phyloP scores from a whole-genome alignment of 2,113 vertebrate genomes.

The Eretmochelys imbricata region DNA sequence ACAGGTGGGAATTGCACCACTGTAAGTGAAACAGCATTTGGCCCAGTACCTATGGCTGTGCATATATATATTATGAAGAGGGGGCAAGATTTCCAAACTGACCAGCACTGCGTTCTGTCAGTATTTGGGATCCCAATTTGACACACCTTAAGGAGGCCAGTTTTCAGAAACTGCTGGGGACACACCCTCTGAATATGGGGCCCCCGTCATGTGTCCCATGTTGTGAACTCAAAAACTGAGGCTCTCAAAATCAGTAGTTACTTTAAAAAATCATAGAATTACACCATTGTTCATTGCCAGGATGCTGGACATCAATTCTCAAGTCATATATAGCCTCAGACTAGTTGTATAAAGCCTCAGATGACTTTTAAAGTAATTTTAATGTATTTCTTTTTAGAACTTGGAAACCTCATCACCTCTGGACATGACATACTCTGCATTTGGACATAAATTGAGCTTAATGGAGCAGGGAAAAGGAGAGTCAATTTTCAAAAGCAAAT shows the following conservation, averaged over 20 bases:
- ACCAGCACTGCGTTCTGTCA: constrained; percentile 47
- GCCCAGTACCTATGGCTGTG: constrained; percentile 37
- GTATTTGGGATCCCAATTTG: constrained; percentile 18
- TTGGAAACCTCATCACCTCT: constrained; percentile 63
- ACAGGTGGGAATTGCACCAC: neutral
- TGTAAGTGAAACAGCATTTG: constrained; percentile 58
- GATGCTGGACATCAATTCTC: constrained; percentile 45
- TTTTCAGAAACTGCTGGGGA: constrained; percentile 37
- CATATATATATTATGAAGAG: neutral
- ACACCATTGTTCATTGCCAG: constrained; percentile 43
- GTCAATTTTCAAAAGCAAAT: constrained; percentile 64
- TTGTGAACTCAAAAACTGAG: constrained; percentile 46
- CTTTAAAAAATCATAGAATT: constrained; percentile 30
- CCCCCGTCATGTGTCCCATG: constrained; percentile 52
- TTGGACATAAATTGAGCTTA: constrained; percentile 62
- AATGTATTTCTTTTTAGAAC: constrained; percentile 43
- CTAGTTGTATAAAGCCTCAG: constrained; percentile 9
- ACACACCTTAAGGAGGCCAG: neutral
- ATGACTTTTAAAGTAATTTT: constrained; percentile 60
- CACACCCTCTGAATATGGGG: neutral
- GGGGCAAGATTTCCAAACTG: constrained; percentile 49
- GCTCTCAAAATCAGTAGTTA: constrained; percentile 41
- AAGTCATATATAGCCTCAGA: neutral
- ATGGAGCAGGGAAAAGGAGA: constrained; percentile 15
- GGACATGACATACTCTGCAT: constrained; percentile 51